Evolutionary conservation across 2,113 vertebrate genomes (phyloP).

Genomic region (Todiramphus saurophagus): DNA sequence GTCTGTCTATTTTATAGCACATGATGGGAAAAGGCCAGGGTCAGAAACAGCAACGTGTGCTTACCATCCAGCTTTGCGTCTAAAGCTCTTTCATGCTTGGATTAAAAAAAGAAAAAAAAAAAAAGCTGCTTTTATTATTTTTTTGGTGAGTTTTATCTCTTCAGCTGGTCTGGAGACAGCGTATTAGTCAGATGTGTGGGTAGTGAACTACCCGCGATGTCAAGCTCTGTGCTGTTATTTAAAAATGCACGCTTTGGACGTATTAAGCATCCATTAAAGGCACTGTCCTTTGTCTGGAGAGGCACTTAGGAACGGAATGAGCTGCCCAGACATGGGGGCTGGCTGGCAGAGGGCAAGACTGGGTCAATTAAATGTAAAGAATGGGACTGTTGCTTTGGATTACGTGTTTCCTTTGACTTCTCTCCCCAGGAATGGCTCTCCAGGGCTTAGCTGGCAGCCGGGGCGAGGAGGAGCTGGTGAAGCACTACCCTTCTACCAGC

Average conservation of each 20-base stretch:
- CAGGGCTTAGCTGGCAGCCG: not conserved
- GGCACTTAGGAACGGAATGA: not conserved
- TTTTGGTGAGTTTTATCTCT: not conserved
- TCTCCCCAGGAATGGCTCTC: not conserved
- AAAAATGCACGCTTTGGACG: not conserved
- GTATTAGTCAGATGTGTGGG: conserved; percentile 31
- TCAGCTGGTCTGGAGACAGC: conserved; percentile 14
- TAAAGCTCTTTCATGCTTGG: not conserved
- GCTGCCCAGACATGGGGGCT: not conserved
- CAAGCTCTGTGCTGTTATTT: not conserved
- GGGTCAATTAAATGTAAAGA: not conserved
- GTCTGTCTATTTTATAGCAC: not conserved
- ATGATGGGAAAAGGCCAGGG: not conserved
- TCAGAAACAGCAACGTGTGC: not conserved
- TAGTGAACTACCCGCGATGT: not conserved
- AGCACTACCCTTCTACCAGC: not conserved
- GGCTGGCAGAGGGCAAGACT: not conserved
- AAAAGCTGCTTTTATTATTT: not conserved
- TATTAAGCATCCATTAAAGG: not conserved
- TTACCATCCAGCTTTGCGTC: not conserved
- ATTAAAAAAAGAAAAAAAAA: not conserved
- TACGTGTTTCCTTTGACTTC: not conserved
- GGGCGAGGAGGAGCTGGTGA: not conserved
- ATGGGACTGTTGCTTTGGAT: not conserved
- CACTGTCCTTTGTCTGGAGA: not conserved